These are phyloP conservation scores for Lithophane ornitopus DNA, from an alignment of 2,888 invertebrate species.

Conservation along the genomic window DNA sequence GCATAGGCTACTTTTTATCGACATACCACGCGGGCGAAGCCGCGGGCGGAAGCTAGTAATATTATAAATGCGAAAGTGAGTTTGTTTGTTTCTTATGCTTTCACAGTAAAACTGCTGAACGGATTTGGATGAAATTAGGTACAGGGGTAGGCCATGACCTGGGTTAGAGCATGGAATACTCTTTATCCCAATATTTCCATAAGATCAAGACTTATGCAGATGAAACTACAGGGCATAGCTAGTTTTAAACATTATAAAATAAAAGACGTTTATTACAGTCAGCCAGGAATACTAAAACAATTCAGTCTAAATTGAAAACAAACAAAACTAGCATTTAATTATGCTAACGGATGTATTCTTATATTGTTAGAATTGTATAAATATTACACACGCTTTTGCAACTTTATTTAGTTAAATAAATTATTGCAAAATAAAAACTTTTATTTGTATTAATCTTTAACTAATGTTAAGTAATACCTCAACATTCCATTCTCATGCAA, in stretches of 20 bases:
- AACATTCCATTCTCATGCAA: constrained; percentile 4
- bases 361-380: constrained; percentile 1
- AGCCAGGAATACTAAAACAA: background rate
- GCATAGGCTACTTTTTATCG: too few relatives aligned
- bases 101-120: too few relatives aligned
- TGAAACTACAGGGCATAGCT: too few relatives aligned
- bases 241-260: background rate
- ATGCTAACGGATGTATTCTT: background rate
- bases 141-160: too few relatives aligned
- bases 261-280: background rate
- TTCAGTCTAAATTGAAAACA: constrained; percentile 2
- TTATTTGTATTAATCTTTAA: constrained; percentile 7
- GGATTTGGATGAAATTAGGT: too few relatives aligned
- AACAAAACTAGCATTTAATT: background rate
- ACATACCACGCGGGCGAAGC: too few relatives aligned
- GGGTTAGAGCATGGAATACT: too few relatives aligned
- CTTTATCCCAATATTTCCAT: too few relatives aligned
- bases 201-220: too few relatives aligned
- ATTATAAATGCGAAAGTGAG: too few relatives aligned
- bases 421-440: constrained; percentile 17
- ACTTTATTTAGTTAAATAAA: constrained; percentile 6
- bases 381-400: constrained; percentile 13
- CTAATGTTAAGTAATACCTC: background rate
- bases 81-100: too few relatives aligned
- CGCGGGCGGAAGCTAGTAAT: too few relatives aligned